Evolutionary conservation across 2,113 vertebrate genomes (phyloP).

Genomic region (Triplophysa tibetana): DNA sequence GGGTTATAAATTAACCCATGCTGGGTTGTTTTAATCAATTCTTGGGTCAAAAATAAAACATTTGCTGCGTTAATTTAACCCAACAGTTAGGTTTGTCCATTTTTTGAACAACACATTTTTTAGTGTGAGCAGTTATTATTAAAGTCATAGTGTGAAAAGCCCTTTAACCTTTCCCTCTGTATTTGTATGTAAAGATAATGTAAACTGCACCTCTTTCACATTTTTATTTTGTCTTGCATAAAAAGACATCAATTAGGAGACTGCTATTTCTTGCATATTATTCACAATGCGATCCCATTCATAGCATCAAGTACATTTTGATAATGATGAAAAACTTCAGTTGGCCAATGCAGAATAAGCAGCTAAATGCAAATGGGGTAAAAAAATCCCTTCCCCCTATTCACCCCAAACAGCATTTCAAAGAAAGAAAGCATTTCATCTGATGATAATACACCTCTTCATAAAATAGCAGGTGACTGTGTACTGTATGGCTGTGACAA

Average conservation of each 20-base stretch:
- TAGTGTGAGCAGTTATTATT: too few relatives aligned
- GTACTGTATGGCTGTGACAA: slow-evolving; percentile 57
- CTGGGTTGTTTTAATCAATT: too few relatives aligned
- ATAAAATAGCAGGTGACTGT: slow-evolving; percentile 66
- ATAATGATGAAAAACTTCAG: background rate
- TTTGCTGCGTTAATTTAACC: too few relatives aligned
- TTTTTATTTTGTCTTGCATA: too few relatives aligned
- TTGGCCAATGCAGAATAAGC: background rate
- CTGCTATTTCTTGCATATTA: background rate
- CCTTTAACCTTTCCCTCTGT: background rate
- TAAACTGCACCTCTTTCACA: too few relatives aligned
- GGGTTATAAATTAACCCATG: too few relatives aligned
- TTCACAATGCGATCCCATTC: background rate
- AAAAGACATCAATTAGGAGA: background rate
- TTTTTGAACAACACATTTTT: too few relatives aligned
- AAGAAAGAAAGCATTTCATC: slow-evolving; percentile 62
- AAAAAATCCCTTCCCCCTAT: slow-evolving; percentile 37
- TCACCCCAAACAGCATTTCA: slow-evolving; percentile 25
- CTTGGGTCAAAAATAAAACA: too few relatives aligned
- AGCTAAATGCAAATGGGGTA: background rate
- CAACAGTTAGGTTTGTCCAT: too few relatives aligned
- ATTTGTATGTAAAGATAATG: background rate
- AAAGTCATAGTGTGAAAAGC: too few relatives aligned
- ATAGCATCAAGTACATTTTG: slow-evolving; percentile 13
- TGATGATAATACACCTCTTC: slow-evolving; percentile 67